Conservation (phyloP, 2,113 vertebrate species). For the Lepidothrix coronata region DNA sequence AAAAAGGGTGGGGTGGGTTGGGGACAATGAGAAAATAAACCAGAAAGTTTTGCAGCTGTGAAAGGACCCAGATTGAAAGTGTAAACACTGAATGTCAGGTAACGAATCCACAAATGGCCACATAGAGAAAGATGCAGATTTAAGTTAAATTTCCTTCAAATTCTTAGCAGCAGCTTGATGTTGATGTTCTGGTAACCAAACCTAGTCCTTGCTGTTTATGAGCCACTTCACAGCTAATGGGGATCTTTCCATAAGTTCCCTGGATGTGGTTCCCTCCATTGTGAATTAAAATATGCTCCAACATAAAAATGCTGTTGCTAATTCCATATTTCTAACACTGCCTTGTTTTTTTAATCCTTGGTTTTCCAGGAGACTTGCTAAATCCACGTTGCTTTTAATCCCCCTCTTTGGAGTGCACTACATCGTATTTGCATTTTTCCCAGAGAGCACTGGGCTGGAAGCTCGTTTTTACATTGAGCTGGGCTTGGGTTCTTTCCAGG, state of each 20-base stretch:
- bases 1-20: neutral
- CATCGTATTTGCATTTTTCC: constrained; percentile 67
- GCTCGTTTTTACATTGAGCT: constrained; percentile 68
- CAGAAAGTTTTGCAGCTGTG: neutral
- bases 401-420: constrained; percentile 75
- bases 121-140: neutral
- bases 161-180: neutral
- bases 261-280: neutral
- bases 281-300: neutral
- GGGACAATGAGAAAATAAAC: neutral
- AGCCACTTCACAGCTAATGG: neutral
- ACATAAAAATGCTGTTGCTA: accelerated
- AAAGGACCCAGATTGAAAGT: neutral
- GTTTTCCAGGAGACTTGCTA: constrained; percentile 65
- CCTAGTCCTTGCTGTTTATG: accelerated
- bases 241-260: neutral
- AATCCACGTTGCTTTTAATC: constrained; percentile 69
- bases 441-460: constrained; percentile 63
- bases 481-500: constrained; percentile 73
- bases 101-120: neutral
- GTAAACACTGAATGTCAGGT: neutral
- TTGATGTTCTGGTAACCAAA: neutral
- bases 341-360: neutral
- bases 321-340: neutral
- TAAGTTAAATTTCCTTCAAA: neutral